Evolutionary conservation across 2,113 vertebrate genomes (phyloP), one percentile per base, ranked within the genome.

Genomic region (Motacilla alba): DNA sequence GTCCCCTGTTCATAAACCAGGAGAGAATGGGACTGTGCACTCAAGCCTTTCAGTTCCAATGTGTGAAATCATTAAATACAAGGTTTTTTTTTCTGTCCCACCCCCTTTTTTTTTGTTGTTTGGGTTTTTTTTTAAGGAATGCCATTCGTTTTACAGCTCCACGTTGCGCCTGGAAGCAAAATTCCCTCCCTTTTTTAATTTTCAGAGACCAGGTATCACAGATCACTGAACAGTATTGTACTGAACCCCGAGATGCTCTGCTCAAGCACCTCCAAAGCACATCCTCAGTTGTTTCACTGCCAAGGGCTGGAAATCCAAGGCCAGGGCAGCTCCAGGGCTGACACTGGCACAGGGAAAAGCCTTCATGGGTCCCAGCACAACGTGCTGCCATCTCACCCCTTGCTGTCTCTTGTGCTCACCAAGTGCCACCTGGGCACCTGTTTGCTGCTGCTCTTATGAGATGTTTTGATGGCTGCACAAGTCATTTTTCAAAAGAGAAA

Each of bases 21-120:
- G 52, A n/a, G 53, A 46, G 35, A 55, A 41, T 3, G 6, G 22
- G 53, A 68, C 41, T 4, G 6, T 30, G 16, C 18, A 20, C 43
- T 33, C 43, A 55, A 35, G 55, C 39, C 21, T 86, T 83, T 3
- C 50, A 44, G 50, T 10, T 80, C 9, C 15, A 49, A 5, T 7
- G 5, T 33, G 39, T 53, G 39, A 74, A 62, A 67, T 30, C 30
- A 43, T 70, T 58, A 73, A 80, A 55, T 75, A 24, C 3, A 35
- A 11, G 5, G 4, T 0, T 1, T 23, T 10, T 8, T 41, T 7
- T 47, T 56, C 56, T 59, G 15, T 13, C 12, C 7, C 10, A 11
- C 7, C 3, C 18, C 1, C 2, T 8, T 33, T 4, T 15, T 39
- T 22, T 19, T 53, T 14, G 0, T 35, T 23, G 3, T 10, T 10